Evolutionary conservation across 2,888 invertebrate genomes (phyloP), one percentile per base, ranked within the genome.

Genomic region (Andrena fulva): DNA sequence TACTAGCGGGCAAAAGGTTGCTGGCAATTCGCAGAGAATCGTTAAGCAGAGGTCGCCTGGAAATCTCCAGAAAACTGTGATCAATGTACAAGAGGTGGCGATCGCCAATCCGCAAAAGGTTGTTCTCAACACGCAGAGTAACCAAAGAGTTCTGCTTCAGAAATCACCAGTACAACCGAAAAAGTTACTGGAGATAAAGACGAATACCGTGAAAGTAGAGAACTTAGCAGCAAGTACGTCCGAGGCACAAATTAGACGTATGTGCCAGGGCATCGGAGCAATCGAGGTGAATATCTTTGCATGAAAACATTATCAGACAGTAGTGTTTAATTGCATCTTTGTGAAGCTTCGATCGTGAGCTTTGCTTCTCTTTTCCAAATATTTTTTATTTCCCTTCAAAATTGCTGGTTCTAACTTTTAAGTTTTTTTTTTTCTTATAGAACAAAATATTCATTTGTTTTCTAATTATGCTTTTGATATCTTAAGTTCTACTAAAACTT

Each of bases 201-300:
- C 94, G 3, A 94, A 94, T 70, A 91, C 94, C 27, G 94, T 95
- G 27, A 92, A 92, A 74, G 92, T 95, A 72, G 95, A 94, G 85
- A 95, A 95, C 90, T 91, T 95, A 81, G 94, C 95, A 48, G 94
- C 94, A 20, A 94, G 94, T 84, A 95, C 95, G 10, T 93, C 94
- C 12, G 94, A 95, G 88, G 89, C 92, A 50, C 94, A 94, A 89
- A 93, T 95, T 85, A 93, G 94, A 76, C 93, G 94, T 85, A 93
- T 95, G 94, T 94, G 95, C 89, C 94, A 94, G 87, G 94, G 94
- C 82, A 94, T 95, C 84, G 95, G 95, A 82, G 94, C 92, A 48
- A 92, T 95, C 74, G 94, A 95, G 95, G 95, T 95, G 91, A 93
- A 90, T 91, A 92, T 92, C 67, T 91, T 91, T 91, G 89, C 89